Evolutionary conservation across 2,888 invertebrate species (phyloP).

Genomic region (Callyntrura sp.): DNA sequence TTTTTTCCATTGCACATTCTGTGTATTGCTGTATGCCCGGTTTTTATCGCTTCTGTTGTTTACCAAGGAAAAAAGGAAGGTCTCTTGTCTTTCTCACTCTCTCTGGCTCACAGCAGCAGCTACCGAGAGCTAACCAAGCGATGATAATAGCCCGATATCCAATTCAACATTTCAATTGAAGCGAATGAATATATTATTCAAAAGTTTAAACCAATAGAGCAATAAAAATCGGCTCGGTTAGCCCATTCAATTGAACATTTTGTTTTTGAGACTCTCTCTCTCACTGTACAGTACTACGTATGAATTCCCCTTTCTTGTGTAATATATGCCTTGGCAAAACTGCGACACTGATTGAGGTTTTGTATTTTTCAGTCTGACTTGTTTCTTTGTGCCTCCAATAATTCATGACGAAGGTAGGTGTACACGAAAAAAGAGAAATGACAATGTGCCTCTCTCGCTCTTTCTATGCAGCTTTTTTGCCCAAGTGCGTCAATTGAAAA

Average conservation of each 20-base stretch:
- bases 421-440: background rate
- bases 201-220: slow-evolving; percentile 75
- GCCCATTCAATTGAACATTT: slow-evolving; percentile 72
- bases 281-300: background rate
- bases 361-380: slow-evolving; percentile 23
- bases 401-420: slow-evolving; percentile 37
- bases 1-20: background rate
- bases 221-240: slow-evolving; percentile 80
- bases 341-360: too few species aligned
- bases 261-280: background rate
- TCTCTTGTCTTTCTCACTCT: too few species aligned
- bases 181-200: slow-evolving; percentile 66
- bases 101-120: too few species aligned
- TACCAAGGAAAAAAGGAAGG: too few species aligned
- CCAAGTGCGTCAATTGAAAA: too few species aligned
- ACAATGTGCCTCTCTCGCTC: too few species aligned
- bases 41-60: too few species aligned
- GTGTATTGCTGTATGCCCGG: too few species aligned
- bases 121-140: slow-evolving; percentile 35
- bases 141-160: slow-evolving; percentile 48
- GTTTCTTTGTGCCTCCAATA: slow-evolving; percentile 5
- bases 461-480: background rate
- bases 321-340: slow-evolving; percentile 25
- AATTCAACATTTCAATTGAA: slow-evolving; percentile 57
- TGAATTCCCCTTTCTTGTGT: too few species aligned